Evolutionary conservation across 2,797 vertebrate genomes (phyloP).

Genomic region (Glossophaga mutica): DNA sequence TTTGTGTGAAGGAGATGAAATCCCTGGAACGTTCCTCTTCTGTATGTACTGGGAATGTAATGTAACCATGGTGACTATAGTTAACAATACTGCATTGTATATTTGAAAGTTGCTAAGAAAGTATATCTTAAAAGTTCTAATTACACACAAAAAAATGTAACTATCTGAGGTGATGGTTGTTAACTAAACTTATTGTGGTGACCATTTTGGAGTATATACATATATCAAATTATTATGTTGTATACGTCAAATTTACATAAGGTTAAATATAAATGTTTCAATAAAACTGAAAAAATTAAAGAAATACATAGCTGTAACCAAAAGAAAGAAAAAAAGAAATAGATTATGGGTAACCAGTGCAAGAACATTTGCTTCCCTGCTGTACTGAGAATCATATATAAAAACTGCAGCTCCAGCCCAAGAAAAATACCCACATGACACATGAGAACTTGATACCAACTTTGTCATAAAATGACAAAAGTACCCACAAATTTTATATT

Average conservation of each 20-base stretch:
- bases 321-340: no score
- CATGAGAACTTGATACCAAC: neutral
- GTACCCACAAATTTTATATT: neutral
- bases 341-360: neutral
- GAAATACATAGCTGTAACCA: neutral
- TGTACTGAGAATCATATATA: neutral
- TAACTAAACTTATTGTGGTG: neutral
- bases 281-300: neutral
- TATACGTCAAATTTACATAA: neutral
- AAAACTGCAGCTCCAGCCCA: neutral
- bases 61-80: neutral
- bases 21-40: neutral
- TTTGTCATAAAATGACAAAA: conserved; percentile 39
- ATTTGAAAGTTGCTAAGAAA: neutral
- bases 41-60: neutral
- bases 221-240: neutral
- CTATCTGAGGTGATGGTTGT: neutral
- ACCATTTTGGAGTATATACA: neutral
- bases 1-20: neutral
- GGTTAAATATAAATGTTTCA: neutral
- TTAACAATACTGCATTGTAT: neutral
- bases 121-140: neutral
- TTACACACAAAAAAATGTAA: neutral
- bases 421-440: neutral
- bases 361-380: neutral